These are phyloP conservation scores for Oxyteleia sp. DNA, from an alignment of 2,888 invertebrate genomes.

Conservation along the genomic window DNA sequence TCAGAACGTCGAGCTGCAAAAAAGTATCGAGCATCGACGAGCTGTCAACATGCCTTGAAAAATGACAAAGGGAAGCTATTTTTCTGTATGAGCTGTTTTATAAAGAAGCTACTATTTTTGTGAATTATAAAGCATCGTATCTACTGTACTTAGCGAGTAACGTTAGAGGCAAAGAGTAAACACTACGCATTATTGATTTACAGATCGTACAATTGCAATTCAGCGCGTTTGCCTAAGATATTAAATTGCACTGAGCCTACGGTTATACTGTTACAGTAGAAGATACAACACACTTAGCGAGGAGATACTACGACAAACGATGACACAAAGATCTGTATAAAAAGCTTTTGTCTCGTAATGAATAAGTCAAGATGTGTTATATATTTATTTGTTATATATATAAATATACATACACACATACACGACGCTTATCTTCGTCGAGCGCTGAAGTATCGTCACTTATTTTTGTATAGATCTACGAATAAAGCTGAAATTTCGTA, in stretches of 20 bases:
- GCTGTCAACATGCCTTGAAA: constrained; percentile 61
- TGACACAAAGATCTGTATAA: constrained; percentile 44
- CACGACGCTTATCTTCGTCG: no score
- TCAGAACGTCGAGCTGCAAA: background rate
- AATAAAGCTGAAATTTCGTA: no score
- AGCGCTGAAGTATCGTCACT: no score
- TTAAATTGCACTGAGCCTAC: constrained; percentile 57
- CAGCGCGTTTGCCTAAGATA: constrained; percentile 49
- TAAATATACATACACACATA: no score
- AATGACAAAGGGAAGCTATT: constrained; percentile 47
- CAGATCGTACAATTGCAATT: constrained; percentile 46
- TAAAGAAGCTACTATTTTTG: constrained; percentile 68
- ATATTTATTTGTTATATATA: no score
- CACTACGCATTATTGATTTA: constrained; percentile 56
- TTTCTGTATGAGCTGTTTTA: constrained; percentile 63
- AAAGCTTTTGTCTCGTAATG: constrained; percentile 45
- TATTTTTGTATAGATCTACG: no score
- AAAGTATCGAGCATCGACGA: constrained; percentile 24
- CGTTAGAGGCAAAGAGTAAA: constrained; percentile 43
- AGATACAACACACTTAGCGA: constrained; percentile 39
- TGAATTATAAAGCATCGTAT: constrained; percentile 34
- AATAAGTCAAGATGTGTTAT: constrained; percentile 46
- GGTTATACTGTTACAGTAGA: constrained; percentile 53
- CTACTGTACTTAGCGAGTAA: constrained; percentile 39
- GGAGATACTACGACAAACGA: constrained; percentile 42